Percentiles rank a stretch among this genome's conserved stretches.
Evolutionary conservation across 2,797 vertebrate genomes (phyloP).

Genomic region (Oreochromis mossambicus): DNA sequence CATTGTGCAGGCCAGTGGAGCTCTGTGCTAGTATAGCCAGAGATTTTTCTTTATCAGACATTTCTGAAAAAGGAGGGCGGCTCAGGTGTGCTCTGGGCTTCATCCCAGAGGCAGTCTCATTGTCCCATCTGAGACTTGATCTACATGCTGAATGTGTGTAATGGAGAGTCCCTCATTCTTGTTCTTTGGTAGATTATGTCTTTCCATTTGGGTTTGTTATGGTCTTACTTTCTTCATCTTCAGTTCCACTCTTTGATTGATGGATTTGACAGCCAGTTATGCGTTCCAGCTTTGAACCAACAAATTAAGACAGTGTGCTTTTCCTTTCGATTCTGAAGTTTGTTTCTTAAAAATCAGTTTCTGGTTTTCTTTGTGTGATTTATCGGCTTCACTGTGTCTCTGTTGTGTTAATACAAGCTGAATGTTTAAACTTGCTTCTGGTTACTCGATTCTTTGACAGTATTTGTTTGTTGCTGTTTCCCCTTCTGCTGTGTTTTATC

Average conservation of each 20-base stretch:
- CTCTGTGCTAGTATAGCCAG: neutral
- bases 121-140: neutral
- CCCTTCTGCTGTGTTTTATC: neutral
- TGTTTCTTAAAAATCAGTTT: neutral
- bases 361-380: constrained; percentile 9
- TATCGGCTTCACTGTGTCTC: neutral
- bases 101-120: neutral
- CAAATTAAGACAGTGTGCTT: neutral
- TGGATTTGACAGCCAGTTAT: neutral
- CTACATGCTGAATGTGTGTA: neutral
- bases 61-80: neutral
- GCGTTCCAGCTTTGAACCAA: neutral
- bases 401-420: neutral
- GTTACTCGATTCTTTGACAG: neutral
- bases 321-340: neutral
- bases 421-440: neutral
- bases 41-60: neutral
- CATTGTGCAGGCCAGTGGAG: neutral
- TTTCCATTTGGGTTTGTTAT: neutral
- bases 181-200: neutral
- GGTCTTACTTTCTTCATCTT: neutral
- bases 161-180: neutral
- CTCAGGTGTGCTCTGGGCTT: neutral
- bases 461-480: neutral
- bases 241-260: neutral